Base-by-base conservation (phyloP, 2,797 vertebrate species). In the Falco berigora region DNA sequence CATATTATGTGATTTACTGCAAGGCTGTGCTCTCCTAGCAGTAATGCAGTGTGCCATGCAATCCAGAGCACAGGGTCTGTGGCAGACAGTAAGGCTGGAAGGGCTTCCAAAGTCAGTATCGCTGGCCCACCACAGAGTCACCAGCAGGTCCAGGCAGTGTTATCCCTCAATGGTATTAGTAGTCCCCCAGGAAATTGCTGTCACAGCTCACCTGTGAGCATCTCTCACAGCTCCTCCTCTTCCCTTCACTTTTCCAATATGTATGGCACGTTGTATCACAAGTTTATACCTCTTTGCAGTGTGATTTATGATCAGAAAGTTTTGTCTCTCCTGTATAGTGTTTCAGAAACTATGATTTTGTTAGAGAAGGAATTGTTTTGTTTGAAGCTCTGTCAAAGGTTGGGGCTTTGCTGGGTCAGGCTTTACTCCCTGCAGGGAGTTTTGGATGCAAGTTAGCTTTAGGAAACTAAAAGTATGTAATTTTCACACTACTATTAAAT, bases 1-100 rank as follows among this genome's bases (percentile, higher is more conserved):
- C 2, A 0, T 23, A 13, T 10, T 49, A 2, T 2, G 14, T 15
- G 22, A 9, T 9, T n/a, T 38, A 17, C 2, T 22, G 27, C 24
- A 52, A 49, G 55, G 24, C 32, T 52, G 14, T 34, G 14, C 50
- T 77, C 14, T 87, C 36, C 69, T 38, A 8, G 40, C 18, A 62
- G 27, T 40, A 49, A 15, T 8, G 2, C 21, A 30, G 21, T 5
- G 68, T 59, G 22, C 30, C 2, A 4, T 11, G 58, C 38, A 50
- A 10, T 14, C 13, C 36, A 53, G 73, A 69, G n/a, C 44, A 24
- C 34, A 34, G 74, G 14, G 42, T 47, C 42, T 3, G 0, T 8
- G 55, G 50, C 36, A 38, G 42, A n/a, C 8, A 30, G 30, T 0
- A 23, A 44, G 59, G 12, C 32, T 71, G 52, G 12, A 71, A 9